Base-by-base conservation (phyloP, 1,140 invertebrate species). In the Eubasilissa regina region DNA sequence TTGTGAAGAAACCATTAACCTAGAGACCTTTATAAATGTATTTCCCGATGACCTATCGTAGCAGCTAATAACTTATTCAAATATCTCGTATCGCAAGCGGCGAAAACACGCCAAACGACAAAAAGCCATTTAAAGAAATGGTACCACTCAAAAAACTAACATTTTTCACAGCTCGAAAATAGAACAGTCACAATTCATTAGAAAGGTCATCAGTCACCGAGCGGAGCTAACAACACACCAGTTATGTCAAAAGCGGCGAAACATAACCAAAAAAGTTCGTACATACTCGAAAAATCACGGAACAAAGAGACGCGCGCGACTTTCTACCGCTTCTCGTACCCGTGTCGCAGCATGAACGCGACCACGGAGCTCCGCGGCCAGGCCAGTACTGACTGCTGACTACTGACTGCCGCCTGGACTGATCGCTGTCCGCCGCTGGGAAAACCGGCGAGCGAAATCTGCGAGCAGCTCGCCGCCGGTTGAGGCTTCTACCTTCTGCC, bases 281-380 rank as follows among this genome's bases (percentile, higher is more conserved):
- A 60, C 10, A 15, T 74, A 43, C 56, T 58, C 25, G 45, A 73
- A 73, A 68, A 56, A 55, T 74, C n/a, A 15, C 70, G 48, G 70
- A 74, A 74, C 70, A 74, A 74, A 74, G 70, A 74, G 70, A 74
- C 70, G 19, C 48, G 70, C 70, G 70, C 48, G 35, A 74, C 70
- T 74, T 74, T 74, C 51, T 74, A 74, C 48, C 44, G 43, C 56
- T 74, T 44, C 17, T 15, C 47, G 9, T 19, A 7, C 17, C 45
- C 7, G 3, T 11, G 6, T 47, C 58, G 58, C 58, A 21, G 4
- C 6, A n/a, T 11, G 64, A 0, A 15, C 64, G 13, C 70, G 53
- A 55, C 70, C 70, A 43, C 70, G n/a, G 35, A 51, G 70, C 53
- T 58, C 51, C 51, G 70, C 53, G 21, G 70, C 51, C 48, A 17